Evolutionary conservation across 2,113 vertebrate species (phyloP).

Genomic region (Corythaixoides concolor): DNA sequence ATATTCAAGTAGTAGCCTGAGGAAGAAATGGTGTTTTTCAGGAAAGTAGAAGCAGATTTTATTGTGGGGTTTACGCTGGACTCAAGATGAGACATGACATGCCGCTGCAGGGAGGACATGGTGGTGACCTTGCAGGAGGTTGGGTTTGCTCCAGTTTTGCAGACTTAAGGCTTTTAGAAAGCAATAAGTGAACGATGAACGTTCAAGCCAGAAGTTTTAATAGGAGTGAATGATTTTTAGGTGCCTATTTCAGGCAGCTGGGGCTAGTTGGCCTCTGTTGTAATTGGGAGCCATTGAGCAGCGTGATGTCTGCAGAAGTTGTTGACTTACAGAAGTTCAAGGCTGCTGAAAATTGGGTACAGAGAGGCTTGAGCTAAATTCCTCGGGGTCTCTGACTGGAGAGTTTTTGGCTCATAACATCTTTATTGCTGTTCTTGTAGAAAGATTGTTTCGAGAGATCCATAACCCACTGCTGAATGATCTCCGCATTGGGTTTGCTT

Average conservation of each 20-base stretch:
- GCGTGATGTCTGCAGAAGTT: neutral
- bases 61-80: neutral
- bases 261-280: neutral
- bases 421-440: neutral
- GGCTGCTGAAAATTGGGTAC: neutral
- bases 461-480: neutral
- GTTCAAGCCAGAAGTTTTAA: neutral
- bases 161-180: neutral
- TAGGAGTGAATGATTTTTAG: neutral
- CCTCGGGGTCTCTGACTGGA: fast-evolving
- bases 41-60: neutral
- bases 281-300: neutral
- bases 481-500: neutral
- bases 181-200: fast-evolving
- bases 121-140: neutral
- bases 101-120: neutral
- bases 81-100: neutral
- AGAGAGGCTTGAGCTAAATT: neutral
- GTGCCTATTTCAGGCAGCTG: neutral
- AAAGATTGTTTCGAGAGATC: neutral
- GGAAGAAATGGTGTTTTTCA: neutral
- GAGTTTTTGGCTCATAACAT: neutral
- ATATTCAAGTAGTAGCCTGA: neutral
- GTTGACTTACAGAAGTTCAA: neutral
- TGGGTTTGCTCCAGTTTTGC: neutral